Percentiles rank a stretch among this genome's conserved stretches.
These are phyloP conservation scores for Trachops cirrhosus DNA, from an alignment of 2,797 vertebrate genomes.

Conservation along the genomic window DNA sequence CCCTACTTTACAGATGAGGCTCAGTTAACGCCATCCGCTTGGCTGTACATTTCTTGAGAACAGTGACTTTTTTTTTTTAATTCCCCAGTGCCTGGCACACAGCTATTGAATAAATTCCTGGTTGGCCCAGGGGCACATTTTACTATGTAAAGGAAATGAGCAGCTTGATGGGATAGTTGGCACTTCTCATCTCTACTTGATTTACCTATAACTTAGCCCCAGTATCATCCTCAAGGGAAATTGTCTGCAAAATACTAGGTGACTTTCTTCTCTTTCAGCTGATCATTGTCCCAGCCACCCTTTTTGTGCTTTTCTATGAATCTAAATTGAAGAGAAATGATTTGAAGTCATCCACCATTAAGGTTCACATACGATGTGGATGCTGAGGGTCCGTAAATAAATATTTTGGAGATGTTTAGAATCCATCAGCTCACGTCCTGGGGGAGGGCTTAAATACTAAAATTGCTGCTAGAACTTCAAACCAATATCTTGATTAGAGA, in stretches of 20 bases:
- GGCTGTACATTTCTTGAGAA: not conserved
- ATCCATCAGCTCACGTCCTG: not conserved
- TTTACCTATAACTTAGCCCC: not conserved
- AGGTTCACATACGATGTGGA: not conserved
- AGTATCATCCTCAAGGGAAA: constrained; percentile 15
- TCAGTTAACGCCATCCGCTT: not conserved
- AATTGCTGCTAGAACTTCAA: not conserved
- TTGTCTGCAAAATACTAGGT: not conserved
- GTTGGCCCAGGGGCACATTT: not conserved
- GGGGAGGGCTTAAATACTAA: not conserved
- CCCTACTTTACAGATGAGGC: not conserved
- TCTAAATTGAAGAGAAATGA: not conserved
- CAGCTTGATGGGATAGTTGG: not conserved
- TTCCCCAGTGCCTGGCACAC: not conserved
- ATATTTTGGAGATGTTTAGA: constrained; percentile 27
- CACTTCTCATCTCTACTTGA: not conserved
- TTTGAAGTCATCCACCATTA: not conserved
- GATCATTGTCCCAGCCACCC: not conserved
- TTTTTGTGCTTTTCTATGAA: not conserved
- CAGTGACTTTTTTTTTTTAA: not conserved
- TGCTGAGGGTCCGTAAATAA: not conserved
- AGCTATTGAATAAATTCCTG: constrained; percentile 1
- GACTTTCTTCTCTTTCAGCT: constrained; percentile 24
- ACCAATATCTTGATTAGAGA: not conserved
- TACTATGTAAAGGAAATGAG: constrained; percentile 22